A percentile compares a stretch with the other conserved stretches of the same genome.
phyloP scores from a whole-genome alignment of 53 echinoderm and acorn worm species.

The Hippasteria phrygiana region DNA sequence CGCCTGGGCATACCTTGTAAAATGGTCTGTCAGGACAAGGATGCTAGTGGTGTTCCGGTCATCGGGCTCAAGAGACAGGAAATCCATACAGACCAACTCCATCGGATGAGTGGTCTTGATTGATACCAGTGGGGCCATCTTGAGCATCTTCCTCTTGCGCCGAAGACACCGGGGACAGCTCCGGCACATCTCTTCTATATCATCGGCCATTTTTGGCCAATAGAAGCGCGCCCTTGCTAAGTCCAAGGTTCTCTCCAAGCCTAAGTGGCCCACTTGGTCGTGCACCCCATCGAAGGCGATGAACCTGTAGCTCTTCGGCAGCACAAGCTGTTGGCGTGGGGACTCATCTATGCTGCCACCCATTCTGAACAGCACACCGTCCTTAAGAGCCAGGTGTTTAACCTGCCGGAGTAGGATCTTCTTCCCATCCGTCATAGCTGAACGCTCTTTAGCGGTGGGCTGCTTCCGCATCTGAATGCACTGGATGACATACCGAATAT shows the following conservation, averaged over 20 bases:
- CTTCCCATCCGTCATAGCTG: neutral
- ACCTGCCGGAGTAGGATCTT: slow-evolving; percentile 27
- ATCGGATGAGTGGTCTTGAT: slow-evolving; percentile 61
- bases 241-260: slow-evolving; percentile 72
- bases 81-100: slow-evolving; percentile 72
- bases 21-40: slow-evolving; percentile 73
- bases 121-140: slow-evolving; percentile 66
- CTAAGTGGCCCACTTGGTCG: slow-evolving; percentile 73
- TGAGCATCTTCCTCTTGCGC: slow-evolving; percentile 38
- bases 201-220: slow-evolving; percentile 68
- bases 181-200: slow-evolving; percentile 52
- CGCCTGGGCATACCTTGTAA: slow-evolving; percentile 72
- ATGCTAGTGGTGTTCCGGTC: slow-evolving; percentile 62
- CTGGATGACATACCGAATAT: slow-evolving; percentile 31
- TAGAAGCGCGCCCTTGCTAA: slow-evolving; percentile 69
- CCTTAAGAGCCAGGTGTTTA: neutral
- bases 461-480: neutral
- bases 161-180: slow-evolving; percentile 55
- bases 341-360: neutral
- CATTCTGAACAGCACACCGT: slow-evolving; percentile 19
- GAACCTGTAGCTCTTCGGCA: slow-evolving; percentile 37
- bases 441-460: neutral
- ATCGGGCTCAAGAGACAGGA: slow-evolving; percentile 67
- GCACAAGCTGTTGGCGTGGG: slow-evolving; percentile 34
- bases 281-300: slow-evolving; percentile 58